Percentiles rank a stretch among this genome's conserved stretches.
These are phyloP conservation scores for Calcarius ornatus DNA, from an alignment of 2,113 vertebrate genomes.

Conservation along the genomic window DNA sequence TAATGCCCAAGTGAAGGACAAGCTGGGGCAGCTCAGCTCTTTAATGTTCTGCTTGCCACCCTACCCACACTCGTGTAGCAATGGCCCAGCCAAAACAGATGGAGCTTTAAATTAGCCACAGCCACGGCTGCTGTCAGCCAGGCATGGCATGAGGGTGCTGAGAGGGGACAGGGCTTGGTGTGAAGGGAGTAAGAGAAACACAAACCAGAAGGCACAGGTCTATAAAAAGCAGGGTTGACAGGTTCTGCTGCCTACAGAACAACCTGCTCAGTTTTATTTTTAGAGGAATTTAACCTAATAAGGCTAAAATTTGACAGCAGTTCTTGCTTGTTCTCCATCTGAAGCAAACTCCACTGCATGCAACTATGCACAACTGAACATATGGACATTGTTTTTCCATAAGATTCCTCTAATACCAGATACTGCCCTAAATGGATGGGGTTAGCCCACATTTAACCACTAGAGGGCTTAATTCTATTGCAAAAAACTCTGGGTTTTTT, in stretches of 20 bases:
- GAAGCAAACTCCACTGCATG: neutral
- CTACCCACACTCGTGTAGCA: neutral
- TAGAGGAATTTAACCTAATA: neutral
- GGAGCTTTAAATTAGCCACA: neutral
- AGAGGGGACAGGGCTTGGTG: neutral
- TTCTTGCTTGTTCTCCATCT: neutral
- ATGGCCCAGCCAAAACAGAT: neutral
- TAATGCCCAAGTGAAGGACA: neutral
- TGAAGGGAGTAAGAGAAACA: neutral
- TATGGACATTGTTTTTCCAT: neutral
- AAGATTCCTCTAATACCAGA: neutral
- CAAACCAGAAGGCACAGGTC: neutral
- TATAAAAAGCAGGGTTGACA: neutral
- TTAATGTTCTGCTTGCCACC: neutral
- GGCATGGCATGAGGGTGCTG: neutral
- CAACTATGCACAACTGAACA: neutral
- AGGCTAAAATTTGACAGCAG: neutral
- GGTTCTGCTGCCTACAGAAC: neutral
- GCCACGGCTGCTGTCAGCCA: neutral
- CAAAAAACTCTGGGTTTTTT: neutral
- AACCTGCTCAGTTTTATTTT: constrained; percentile 4
- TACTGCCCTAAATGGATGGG: too few species aligned
- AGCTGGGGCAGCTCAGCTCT: neutral
- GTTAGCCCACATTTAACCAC: neutral
- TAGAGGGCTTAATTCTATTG: neutral